These are phyloP conservation scores for Pseudopleuronectes americanus DNA, from an alignment of 2,797 vertebrate genomes.

Conservation along the genomic window DNA sequence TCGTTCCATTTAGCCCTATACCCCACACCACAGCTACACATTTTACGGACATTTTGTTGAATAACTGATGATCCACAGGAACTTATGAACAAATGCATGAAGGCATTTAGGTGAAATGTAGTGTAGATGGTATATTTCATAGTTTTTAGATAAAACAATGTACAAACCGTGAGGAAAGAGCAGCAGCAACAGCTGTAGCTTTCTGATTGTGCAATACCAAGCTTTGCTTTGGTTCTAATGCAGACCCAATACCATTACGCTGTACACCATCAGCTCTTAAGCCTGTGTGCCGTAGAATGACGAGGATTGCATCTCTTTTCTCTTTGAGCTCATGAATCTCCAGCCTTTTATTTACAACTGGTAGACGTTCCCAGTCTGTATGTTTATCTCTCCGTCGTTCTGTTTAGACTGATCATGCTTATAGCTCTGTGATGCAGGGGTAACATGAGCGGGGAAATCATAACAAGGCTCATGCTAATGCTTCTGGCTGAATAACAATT, in stretches of 20 bases:
- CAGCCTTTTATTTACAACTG: conserved; percentile 43
- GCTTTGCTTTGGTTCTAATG: conserved; percentile 4
- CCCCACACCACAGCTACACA: background rate
- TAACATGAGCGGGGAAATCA: conserved; percentile 28
- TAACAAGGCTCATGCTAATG: conserved; percentile 46
- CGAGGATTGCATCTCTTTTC: conserved; percentile 13
- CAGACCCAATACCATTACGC: background rate
- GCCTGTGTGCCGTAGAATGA: background rate
- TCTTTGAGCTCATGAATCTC: conserved; percentile 29
- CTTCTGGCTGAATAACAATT: conserved; percentile 44
- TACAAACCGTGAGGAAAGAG: too few relatives aligned
- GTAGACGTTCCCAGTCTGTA: conserved; percentile 6
- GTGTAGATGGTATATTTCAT: background rate
- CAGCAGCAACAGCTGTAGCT: background rate
- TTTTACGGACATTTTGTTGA: background rate
- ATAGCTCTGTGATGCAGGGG: conserved; percentile 31
- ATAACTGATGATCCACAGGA: background rate
- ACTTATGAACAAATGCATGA: background rate
- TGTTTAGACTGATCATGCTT: conserved; percentile 35
- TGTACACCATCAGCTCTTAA: background rate
- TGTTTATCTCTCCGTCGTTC: conserved; percentile 23
- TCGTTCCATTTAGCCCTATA: background rate
- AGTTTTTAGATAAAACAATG: background rate
- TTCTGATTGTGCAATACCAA: background rate
- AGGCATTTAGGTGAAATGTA: background rate